Evolutionary conservation across 2,888 invertebrate genomes (phyloP).

Genomic region (Leucoptera coffeella): DNA sequence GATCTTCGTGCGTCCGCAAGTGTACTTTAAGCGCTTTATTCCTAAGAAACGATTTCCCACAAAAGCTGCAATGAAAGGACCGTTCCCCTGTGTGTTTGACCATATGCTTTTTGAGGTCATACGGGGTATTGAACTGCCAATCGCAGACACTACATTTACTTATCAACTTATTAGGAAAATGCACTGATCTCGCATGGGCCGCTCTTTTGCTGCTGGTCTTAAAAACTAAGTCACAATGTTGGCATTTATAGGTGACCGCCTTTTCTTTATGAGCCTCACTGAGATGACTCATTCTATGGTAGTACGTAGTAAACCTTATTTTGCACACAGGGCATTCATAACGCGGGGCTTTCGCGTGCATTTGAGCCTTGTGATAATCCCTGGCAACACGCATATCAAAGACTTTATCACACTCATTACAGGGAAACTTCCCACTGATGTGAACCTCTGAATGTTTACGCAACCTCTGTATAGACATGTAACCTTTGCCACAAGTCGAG

Average conservation of each 20-base stretch:
- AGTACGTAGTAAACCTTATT: conserved; percentile 29
- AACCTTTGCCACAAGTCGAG: conserved; percentile 36
- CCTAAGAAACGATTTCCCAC: conserved; percentile 26
- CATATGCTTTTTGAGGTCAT: conserved; percentile 32
- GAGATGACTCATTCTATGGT: conserved; percentile 31
- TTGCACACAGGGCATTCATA: conserved; percentile 19
- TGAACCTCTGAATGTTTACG: conserved; percentile 40
- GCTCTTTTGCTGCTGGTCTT: conserved; percentile 26
- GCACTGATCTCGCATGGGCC: conserved; percentile 11
- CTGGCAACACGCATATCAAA: conserved; percentile 30
- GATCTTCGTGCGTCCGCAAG: conserved; percentile 25
- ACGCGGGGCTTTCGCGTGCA: conserved; percentile 27
- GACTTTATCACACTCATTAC: conserved; percentile 24
- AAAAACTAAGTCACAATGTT: conserved; percentile 20
- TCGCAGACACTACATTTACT: conserved; percentile 25
- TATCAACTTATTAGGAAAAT: conserved; percentile 18
- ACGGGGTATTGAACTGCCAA: conserved; percentile 30
- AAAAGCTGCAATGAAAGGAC: conserved; percentile 23
- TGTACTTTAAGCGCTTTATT: conserved; percentile 22
- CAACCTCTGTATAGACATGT: conserved; percentile 31
- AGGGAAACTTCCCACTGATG: conserved; percentile 29
- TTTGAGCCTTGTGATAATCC: conserved; percentile 28
- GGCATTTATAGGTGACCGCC: conserved; percentile 18
- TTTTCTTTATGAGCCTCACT: conserved; percentile 23
- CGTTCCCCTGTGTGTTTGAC: conserved; percentile 28